These are phyloP conservation scores for Drosophila asahinai DNA, from an alignment of 1,140 invertebrate genomes.

Conservation along the genomic window DNA sequence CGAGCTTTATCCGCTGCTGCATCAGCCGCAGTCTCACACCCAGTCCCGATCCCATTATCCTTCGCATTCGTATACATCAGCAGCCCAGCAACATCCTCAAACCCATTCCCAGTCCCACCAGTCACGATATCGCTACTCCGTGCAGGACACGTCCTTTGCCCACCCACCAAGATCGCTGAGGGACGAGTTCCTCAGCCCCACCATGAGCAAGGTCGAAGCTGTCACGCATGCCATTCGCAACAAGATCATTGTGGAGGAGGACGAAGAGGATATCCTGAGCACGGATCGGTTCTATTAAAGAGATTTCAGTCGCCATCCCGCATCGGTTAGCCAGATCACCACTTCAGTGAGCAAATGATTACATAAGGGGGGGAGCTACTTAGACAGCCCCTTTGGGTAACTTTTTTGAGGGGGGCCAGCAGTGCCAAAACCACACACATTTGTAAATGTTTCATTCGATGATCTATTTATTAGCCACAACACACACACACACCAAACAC, in stretches of 20 bases:
- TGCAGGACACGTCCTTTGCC: slow-evolving; percentile 65
- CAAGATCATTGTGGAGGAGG: slow-evolving; percentile 82
- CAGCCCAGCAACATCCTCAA: slow-evolving; percentile 13
- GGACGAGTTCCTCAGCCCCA: slow-evolving; percentile 49
- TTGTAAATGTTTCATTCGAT: slow-evolving; percentile 73
- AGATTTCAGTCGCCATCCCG: slow-evolving; percentile 70
- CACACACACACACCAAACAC: slow-evolving; percentile 19
- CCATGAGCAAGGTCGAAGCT: slow-evolving; percentile 70
- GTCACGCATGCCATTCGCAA: slow-evolving; percentile 79
- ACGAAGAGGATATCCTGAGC: slow-evolving; percentile 80
- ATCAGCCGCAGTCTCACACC: slow-evolving; percentile 65
- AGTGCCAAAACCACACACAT: slow-evolving; percentile 72
- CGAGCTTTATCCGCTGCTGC: slow-evolving; percentile 70
- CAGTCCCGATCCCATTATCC: slow-evolving; percentile 44
- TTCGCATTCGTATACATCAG: slow-evolving; percentile 24
- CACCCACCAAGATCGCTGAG: slow-evolving; percentile 41
- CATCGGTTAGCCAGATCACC: slow-evolving; percentile 23
- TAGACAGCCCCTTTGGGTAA: slow-evolving; percentile 12
- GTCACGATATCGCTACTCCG: slow-evolving; percentile 38
- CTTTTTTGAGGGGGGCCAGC: slow-evolving; percentile 16
- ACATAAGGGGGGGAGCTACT: not conserved
- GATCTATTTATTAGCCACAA: slow-evolving; percentile 37
- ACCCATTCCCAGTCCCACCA: slow-evolving; percentile 22
- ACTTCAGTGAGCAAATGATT: slow-evolving; percentile 4
- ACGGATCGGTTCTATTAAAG: slow-evolving; percentile 83